A percentile compares a stretch with the other conserved stretches of the same genome.
Conservation (phyloP, 2,797 vertebrate species). For the Chrysocyon brachyurus region DNA sequence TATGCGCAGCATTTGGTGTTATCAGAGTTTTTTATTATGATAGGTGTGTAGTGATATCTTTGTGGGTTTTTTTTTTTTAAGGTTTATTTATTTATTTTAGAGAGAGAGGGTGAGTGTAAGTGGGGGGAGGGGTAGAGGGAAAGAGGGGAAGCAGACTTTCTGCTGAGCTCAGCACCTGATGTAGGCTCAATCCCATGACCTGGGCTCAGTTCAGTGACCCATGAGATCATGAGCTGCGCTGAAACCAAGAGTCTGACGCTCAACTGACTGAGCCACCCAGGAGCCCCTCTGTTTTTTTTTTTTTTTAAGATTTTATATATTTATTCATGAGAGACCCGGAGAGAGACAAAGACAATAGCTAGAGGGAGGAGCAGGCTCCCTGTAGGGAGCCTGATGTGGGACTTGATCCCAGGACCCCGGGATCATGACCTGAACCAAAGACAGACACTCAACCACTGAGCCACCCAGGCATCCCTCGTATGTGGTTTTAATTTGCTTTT, state of each 20-base stretch:
- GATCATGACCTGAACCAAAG: background rate
- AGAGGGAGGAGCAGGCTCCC: no score
- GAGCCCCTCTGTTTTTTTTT: background rate
- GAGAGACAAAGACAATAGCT: no score
- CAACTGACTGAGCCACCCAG: background rate
- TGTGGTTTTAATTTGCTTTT: slow-evolving; percentile 32
- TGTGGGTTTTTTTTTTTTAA: background rate
- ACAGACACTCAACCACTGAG: background rate
- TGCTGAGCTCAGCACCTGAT: background rate
- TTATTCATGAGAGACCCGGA: no score
- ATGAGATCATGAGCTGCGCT: background rate
- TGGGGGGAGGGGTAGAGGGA: background rate
- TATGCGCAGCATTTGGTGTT: background rate
- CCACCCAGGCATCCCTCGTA: background rate
- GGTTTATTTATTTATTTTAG: background rate
- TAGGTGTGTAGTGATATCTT: background rate
- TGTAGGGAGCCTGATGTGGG: no score
- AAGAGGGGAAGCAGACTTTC: background rate
- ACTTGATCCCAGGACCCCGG: no score
- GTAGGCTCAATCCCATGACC: background rate
- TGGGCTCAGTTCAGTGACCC: background rate
- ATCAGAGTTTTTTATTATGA: background rate
- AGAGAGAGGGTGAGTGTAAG: background rate
- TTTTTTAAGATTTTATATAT: no score
- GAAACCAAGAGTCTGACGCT: background rate